Conservation (phyloP, 2,113 vertebrate species). For the Patagioenas fasciata region DNA sequence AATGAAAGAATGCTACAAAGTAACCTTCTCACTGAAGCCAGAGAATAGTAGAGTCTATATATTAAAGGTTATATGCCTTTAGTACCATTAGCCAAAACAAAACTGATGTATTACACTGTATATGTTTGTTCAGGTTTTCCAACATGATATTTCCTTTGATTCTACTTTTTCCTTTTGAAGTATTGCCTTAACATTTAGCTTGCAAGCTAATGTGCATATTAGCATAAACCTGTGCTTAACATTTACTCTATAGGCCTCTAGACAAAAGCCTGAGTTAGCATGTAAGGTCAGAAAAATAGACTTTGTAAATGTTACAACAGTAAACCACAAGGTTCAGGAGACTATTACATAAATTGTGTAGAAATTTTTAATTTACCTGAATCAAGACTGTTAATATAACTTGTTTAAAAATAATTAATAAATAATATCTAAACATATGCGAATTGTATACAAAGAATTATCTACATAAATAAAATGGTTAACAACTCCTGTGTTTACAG, state of each 20-base stretch:
- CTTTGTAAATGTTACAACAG: slow-evolving; percentile 66
- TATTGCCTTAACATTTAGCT: slow-evolving; percentile 68
- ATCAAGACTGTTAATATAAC: neutral
- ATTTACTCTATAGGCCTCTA: slow-evolving; percentile 74
- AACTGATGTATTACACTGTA: neutral
- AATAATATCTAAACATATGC: neutral
- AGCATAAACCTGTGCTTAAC: slow-evolving; percentile 73
- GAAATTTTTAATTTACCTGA: neutral
- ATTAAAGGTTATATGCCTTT: neutral
- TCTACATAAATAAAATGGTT: neutral
- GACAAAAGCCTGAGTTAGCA: slow-evolving; percentile 64
- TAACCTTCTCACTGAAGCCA: neutral
- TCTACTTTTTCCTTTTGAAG: slow-evolving; percentile 46
- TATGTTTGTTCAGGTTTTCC: slow-evolving; percentile 40
- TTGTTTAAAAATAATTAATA: neutral
- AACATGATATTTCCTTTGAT: slow-evolving; percentile 46
- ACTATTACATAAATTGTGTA: neutral
- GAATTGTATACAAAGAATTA: neutral
- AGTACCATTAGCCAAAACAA: neutral
- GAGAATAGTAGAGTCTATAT: neutral
- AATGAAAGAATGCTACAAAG: neutral
- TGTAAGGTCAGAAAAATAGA: slow-evolving; percentile 66
- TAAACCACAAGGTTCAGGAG: slow-evolving; percentile 44
- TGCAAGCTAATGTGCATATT: slow-evolving; percentile 62
- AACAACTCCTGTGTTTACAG: neutral